Conservation (phyloP, 2,113 vertebrate genomes). For the Antigone vipio region DNA sequence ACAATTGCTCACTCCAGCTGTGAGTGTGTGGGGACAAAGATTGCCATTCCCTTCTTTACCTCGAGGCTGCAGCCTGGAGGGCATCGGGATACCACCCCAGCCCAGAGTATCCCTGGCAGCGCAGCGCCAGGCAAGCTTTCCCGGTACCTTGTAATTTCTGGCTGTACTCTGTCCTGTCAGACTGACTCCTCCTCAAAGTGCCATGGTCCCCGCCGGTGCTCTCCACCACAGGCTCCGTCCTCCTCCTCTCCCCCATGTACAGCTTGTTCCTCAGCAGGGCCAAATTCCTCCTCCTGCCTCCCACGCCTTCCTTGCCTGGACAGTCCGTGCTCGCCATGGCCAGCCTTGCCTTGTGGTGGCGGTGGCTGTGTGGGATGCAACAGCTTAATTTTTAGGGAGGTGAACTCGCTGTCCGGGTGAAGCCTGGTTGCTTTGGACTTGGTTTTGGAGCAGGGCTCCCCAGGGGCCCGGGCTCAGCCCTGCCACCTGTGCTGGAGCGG, state of each 20-base stretch:
- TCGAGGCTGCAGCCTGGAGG: not conserved
- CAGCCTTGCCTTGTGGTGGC: not conserved
- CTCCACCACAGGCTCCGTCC: constrained; percentile 86
- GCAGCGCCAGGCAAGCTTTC: not conserved
- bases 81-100: not conserved
- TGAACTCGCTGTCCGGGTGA: not conserved
- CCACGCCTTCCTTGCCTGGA: constrained; percentile 72
- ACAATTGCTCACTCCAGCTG: not conserved
- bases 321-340: constrained; percentile 78
- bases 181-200: constrained; percentile 90
- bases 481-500: constrained; percentile 75
- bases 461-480: constrained; percentile 68
- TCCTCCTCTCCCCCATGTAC: constrained; percentile 90
- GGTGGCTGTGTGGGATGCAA: no score
- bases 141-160: constrained; percentile 90
- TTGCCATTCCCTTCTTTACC: not conserved
- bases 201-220: constrained; percentile 76
- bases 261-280: constrained; percentile 80
- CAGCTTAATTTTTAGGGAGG: not conserved
- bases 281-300: constrained; percentile 80
- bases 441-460: constrained; percentile 36
- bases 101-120: not conserved
- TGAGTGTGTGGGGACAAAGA: fast-evolving
- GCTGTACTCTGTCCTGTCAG: constrained; percentile 95
- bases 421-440: not conserved